phyloP scores from a whole-genome alignment of 2,113 vertebrate genomes.

The Riparia riparia region DNA sequence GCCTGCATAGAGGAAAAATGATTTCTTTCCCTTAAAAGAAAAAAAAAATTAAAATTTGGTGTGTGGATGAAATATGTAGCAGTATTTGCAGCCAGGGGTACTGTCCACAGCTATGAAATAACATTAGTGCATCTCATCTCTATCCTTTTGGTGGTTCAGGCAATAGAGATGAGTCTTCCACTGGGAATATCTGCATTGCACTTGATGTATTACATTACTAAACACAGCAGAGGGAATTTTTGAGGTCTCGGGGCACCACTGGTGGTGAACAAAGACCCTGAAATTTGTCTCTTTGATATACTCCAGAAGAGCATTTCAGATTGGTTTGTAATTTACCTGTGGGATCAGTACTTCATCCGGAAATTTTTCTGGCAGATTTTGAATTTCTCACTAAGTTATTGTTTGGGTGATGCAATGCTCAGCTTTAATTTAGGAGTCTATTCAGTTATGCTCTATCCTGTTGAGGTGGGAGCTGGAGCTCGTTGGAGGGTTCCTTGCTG shows the following conservation, averaged over 20 bases:
- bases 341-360: neutral
- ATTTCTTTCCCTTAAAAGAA: neutral
- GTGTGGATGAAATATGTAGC: neutral
- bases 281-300: neutral
- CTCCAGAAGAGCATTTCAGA: neutral
- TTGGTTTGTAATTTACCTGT: neutral
- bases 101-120: neutral
- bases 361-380: neutral
- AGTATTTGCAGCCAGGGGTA: neutral
- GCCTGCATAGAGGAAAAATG: neutral
- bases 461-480: neutral
- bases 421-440: neutral
- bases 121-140: neutral
- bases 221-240: neutral
- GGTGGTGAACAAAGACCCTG: neutral
- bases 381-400: neutral
- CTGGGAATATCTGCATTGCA: neutral
- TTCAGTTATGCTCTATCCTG: neutral
- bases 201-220: neutral
- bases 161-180: neutral
- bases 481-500: neutral
- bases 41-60: neutral
- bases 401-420: neutral
- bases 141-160: neutral
- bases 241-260: neutral